phyloP scores from a whole-genome alignment of 2,797 vertebrate genomes.

The Hapalemur alaotrensis region DNA sequence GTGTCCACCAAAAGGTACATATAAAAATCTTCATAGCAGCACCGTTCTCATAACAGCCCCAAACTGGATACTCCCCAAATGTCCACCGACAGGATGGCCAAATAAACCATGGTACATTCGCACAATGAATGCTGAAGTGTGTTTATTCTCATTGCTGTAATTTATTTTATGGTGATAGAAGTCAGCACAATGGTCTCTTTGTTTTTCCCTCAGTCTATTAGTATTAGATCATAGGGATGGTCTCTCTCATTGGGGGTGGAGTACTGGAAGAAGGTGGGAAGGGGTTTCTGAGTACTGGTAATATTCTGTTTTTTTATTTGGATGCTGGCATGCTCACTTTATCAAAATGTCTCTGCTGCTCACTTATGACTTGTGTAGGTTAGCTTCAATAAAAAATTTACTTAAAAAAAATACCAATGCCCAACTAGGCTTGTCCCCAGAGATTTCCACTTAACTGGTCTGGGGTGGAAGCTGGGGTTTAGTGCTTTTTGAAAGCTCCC shows the following conservation, averaged over 20 bases:
- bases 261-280: neutral
- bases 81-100: neutral
- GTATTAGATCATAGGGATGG: neutral
- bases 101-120: neutral
- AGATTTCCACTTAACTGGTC: neutral
- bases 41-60: neutral
- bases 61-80: neutral
- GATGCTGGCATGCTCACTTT: neutral
- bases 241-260: neutral
- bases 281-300: neutral
- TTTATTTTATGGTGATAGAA: neutral
- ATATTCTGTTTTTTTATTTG: neutral
- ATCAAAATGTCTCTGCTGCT: neutral
- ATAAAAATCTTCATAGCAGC: neutral
- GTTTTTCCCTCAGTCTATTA: too few species aligned
- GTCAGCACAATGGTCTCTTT: neutral
- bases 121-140: too few species aligned
- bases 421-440: neutral
- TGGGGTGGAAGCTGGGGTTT: neutral
- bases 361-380: neutral
- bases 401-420: neutral
- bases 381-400: neutral
- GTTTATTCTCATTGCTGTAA: too few species aligned
- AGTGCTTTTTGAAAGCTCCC: neutral
- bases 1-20: neutral